Base-by-base conservation (phyloP, 2,797 vertebrate species). In the Phataginus tricuspis region DNA sequence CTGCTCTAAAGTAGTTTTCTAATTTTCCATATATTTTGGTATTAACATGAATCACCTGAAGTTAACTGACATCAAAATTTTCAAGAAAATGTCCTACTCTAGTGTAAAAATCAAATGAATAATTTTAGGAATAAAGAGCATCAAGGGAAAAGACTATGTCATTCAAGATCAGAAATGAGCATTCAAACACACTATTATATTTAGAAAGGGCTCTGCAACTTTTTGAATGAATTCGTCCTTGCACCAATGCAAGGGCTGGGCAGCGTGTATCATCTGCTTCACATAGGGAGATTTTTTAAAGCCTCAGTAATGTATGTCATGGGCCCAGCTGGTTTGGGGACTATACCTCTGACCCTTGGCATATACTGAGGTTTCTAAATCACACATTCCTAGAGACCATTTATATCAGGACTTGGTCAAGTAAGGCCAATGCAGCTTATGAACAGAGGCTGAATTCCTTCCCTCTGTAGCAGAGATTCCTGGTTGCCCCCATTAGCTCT, bases 31-130 rank as follows among this genome's bases (percentile, higher is more conserved):
- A 31, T 34, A 92, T 66, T 92, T 88, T 78, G 75, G 27, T n/a
- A 88, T 83, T 83, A 96, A 77, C 23, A 86, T 9, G 15, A 93
- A 68, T 92, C 42, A 86, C 64, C 57, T 86, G 34, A 42, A 93
- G 66, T 91, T 87, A 59, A 91, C 4, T 12, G 37, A 88, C 80
- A 93, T 61, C 7, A 79, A 51, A 69, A 25, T 77, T 89, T 86
- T 55, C 31, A 42, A 91, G 77, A 42, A 86, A 85, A 77, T 75
- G 15, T 51, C 75, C 59, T n/a, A 83, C 25, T 64, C 13, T 75
- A 42, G 13, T 57, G 19, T 42, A 61, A 96, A 90, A 84, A 72
- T 79, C 53, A 90, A 51, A 3, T 16, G 29, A 79, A 77, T 80
- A 80, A 79, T 82, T 74, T 37, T 72, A 64, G 64, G 53, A 85